phyloP scores from a whole-genome alignment of 2,888 invertebrate genomes.

The Merodon equestris region DNA sequence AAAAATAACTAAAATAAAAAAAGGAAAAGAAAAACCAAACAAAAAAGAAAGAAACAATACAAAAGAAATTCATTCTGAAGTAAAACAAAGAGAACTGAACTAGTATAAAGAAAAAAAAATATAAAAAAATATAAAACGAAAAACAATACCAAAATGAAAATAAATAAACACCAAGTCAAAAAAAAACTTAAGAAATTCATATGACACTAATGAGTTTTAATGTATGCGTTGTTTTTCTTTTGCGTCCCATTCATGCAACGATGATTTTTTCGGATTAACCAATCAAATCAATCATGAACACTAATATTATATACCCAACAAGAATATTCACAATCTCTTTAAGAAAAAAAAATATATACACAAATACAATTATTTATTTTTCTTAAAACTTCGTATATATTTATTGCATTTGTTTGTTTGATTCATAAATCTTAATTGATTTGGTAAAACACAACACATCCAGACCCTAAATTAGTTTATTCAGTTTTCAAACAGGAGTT shows the following conservation, averaged over 20 bases:
- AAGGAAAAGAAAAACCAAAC: too few species aligned
- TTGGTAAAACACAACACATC: constrained; percentile 43
- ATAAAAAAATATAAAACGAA: constrained; percentile 43
- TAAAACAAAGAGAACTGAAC: constrained; percentile 71
- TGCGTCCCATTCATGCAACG: constrained; percentile 72
- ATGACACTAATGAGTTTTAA: constrained; percentile 47
- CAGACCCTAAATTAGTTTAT: constrained; percentile 28
- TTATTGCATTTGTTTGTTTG: neutral
- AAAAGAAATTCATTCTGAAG: constrained; percentile 70
- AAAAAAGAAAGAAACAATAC: constrained; percentile 61
- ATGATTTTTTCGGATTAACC: constrained; percentile 46
- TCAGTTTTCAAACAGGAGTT: too few species aligned
- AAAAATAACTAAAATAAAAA: constrained; percentile 20
- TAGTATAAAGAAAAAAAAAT: constrained; percentile 50
- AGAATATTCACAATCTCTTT: constrained; percentile 65
- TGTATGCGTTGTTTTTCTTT: constrained; percentile 66
- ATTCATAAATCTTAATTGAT: too few species aligned
- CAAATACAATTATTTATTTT: constrained; percentile 52
- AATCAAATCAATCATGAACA: constrained; percentile 23
- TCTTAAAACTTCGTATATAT: constrained; percentile 14
- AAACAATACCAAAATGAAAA: constrained; percentile 48
- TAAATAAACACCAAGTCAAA: constrained; percentile 72
- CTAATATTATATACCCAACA: constrained; percentile 45
- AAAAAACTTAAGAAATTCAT: constrained; percentile 65
- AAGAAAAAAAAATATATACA: constrained; percentile 4